phyloP scores from a whole-genome alignment of 2,888 invertebrate species.

The Oscheius sp. region DNA sequence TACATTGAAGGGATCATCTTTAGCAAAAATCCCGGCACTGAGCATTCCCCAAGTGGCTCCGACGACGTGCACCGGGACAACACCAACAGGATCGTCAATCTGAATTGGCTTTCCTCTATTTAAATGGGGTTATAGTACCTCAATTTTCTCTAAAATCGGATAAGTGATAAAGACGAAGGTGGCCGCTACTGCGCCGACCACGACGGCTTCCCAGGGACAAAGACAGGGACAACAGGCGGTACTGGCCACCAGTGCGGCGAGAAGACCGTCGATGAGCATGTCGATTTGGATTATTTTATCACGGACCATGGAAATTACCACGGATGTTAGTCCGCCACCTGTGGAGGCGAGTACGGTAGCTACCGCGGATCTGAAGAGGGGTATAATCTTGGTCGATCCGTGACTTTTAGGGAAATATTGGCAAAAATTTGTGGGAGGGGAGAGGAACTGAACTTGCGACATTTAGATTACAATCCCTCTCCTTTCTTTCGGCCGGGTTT shows the following conservation, averaged over 20 bases:
- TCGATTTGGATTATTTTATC: conserved; percentile 62
- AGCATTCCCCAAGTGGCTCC: conserved; percentile 66
- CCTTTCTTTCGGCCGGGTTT: too few relatives aligned
- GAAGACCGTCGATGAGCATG: conserved; percentile 64
- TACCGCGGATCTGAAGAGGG: conserved; percentile 59
- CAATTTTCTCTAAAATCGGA: conserved; percentile 56
- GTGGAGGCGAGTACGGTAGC: conserved; percentile 56
- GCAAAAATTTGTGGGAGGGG: too few relatives aligned
- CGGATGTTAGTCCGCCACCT: conserved; percentile 41
- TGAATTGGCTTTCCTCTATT: too few relatives aligned
- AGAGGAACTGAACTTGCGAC: too few relatives aligned
- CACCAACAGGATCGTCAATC: conserved; percentile 65
- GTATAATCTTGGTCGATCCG: too few relatives aligned
- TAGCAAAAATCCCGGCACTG: conserved; percentile 60
- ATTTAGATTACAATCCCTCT: too few relatives aligned
- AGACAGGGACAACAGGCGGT: conserved; percentile 61
- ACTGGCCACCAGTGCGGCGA: conserved; percentile 64
- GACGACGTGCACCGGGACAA: conserved; percentile 65
- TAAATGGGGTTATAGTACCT: conserved; percentile 32
- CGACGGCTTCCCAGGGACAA: conserved; percentile 52
- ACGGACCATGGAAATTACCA: conserved; percentile 38
- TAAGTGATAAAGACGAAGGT: conserved; percentile 57
- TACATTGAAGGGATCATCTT: conserved; percentile 50
- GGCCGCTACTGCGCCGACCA: conserved; percentile 60
- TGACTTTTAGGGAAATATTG: too few relatives aligned